Evolutionary conservation across 1,140 invertebrate genomes (phyloP), one percentile per base, ranked within the genome.

Genomic region (Octopus bimaculoides): DNA sequence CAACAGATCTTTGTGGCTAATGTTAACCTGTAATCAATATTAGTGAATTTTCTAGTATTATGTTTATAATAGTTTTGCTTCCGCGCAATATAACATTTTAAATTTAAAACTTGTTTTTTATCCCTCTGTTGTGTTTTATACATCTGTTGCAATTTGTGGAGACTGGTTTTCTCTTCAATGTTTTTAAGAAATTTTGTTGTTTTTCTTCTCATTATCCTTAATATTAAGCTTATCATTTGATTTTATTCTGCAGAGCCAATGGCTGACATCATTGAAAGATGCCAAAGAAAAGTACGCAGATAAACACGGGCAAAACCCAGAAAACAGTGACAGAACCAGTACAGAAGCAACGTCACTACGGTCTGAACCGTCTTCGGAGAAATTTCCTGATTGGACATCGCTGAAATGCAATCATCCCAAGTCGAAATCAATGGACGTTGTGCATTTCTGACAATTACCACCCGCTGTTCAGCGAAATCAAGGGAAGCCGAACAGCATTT

Each of bases 241-340:
- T 80, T 77, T 81, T 78, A 78, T 85, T 66, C 85, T 85, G 6
- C 84, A 92, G 92, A 85, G 86, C 78, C 88, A 88, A 20, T 92
- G 92, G 92, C 83, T 92, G 7, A 83, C 84, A 53, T 91, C 92
- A 82, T 85, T 92, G 54, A 86, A 89, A 55, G 90, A 92, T 80
- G 92, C 92, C 5, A 91, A 92, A 82, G 92, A 92, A 82, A 90
- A 90, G 75, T 92, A 91, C 91, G 92, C 92, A 78, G 84, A 82
- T 54, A 81, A 84, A 82, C 79, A 79, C 56, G 54, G 80, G 81
- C 75, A 78, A 80, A 5, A 81, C 77, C 41, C 71, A 61, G 4
- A 82, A 78, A 14, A 78, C 76, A 61, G 78, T 76, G 17, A 71
- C 73, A 17, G 54, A 73, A n/a, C 53, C 52, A 20, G 55, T 52